These are phyloP conservation scores for Sarcophaga peregrina DNA, from an alignment of 1,140 invertebrate genomes.

Conservation along the genomic window DNA sequence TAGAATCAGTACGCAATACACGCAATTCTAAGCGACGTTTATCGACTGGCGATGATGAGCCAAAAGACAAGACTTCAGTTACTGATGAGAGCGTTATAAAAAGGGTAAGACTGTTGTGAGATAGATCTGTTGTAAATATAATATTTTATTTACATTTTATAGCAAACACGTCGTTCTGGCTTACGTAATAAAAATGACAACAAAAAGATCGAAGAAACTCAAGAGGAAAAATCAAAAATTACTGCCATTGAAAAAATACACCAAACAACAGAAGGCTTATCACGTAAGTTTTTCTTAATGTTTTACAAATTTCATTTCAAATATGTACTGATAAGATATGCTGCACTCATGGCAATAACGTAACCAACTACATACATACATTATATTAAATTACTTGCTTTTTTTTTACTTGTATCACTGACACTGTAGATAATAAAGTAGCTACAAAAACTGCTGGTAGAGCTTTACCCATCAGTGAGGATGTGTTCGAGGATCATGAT, in stretches of 20 bases:
- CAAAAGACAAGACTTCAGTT: neutral
- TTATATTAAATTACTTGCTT: neutral
- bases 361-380: slow-evolving; percentile 7
- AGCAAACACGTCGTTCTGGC: slow-evolving; percentile 31
- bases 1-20: neutral
- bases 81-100: slow-evolving; percentile 10
- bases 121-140: neutral
- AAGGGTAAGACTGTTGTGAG: slow-evolving; percentile 1
- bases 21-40: slow-evolving; percentile 5
- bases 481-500: slow-evolving; percentile 21
- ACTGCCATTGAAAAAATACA: slow-evolving; percentile 17
- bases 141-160: neutral
- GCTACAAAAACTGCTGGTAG: neutral
- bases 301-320: slow-evolving; percentile 8
- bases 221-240: slow-evolving; percentile 23
- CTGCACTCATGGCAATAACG: neutral
- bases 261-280: slow-evolving; percentile 28
- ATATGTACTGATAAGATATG: slow-evolving; percentile 31
- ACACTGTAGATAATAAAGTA: neutral
- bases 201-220: slow-evolving; percentile 17
- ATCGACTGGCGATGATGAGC: neutral
- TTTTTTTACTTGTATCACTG: neutral
- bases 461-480: slow-evolving; percentile 23
- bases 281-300: slow-evolving; percentile 30
- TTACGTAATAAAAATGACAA: slow-evolving; percentile 31